phyloP scores from a whole-genome alignment of 2,113 vertebrate species.

The Columbina picui region DNA sequence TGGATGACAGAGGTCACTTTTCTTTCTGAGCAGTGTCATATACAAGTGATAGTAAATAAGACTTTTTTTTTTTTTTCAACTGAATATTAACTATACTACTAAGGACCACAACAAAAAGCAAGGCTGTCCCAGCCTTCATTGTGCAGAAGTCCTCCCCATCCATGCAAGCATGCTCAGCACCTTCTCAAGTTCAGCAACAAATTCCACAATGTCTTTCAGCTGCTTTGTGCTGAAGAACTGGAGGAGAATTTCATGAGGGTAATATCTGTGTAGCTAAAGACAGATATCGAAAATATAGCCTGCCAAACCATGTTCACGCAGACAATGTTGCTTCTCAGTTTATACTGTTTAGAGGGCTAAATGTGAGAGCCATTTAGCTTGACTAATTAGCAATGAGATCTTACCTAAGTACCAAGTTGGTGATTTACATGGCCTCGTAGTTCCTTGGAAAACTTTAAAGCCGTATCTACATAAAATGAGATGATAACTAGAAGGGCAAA shows the following conservation, averaged over 20 bases:
- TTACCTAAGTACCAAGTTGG: background rate
- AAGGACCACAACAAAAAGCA: background rate
- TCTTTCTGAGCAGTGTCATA: background rate
- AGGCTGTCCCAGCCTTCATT: background rate
- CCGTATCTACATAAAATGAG: background rate
- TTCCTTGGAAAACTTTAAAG: background rate
- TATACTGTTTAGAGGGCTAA: background rate
- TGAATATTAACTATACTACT: background rate
- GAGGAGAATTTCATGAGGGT: background rate
- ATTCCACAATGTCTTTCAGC: background rate
- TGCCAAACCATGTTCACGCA: background rate
- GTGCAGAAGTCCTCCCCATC: background rate
- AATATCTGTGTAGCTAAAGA: background rate
- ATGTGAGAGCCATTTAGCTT: background rate
- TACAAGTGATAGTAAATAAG: background rate
- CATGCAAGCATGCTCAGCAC: background rate
- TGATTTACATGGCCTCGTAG: background rate
- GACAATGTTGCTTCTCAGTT: background rate
- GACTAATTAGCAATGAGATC: background rate
- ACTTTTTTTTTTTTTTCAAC: background rate
- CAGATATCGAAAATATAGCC: background rate
- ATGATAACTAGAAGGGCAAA: background rate
- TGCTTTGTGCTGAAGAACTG: background rate
- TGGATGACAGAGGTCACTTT: background rate
- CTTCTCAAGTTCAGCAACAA: background rate